A percentile compares a stretch with the other conserved stretches of the same genome.
phyloP scores from a whole-genome alignment of 2,888 invertebrate species.

The Parelbella ahira region DNA sequence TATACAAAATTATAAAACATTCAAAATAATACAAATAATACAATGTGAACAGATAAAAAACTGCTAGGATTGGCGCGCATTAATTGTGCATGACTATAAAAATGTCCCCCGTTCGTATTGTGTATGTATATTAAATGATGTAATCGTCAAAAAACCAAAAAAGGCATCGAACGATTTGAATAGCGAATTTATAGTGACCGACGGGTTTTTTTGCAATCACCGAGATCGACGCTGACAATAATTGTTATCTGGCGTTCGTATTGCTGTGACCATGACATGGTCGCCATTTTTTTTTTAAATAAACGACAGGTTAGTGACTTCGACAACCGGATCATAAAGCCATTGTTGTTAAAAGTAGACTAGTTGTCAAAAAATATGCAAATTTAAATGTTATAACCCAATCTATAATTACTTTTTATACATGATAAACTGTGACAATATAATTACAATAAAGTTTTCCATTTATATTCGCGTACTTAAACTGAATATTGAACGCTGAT shows the following conservation, averaged over 20 bases:
- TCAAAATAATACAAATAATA: constrained; percentile 3
- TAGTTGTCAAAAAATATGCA: too few relatives aligned
- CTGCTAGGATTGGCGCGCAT: not conserved
- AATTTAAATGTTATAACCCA: too few relatives aligned
- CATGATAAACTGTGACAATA: too few relatives aligned
- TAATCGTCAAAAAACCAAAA: constrained; percentile 25
- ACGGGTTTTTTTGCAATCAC: constrained; percentile 19
- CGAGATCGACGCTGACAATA: constrained; percentile 16
- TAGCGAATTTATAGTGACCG: constrained; percentile 7
- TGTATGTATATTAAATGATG: too few relatives aligned
- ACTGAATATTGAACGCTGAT: constrained; percentile 4
- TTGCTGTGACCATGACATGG: constrained; percentile 23
- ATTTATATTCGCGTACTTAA: not conserved
- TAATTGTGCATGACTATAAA: too few relatives aligned
- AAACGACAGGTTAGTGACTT: constrained; percentile 27
- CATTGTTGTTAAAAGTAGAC: not conserved
- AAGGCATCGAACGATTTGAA: constrained; percentile 24
- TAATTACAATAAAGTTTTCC: constrained; percentile 1
- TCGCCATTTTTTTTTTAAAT: constrained; percentile 9
- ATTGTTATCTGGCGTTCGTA: constrained; percentile 14
- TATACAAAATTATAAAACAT: not conserved
- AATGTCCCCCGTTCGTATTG: constrained; percentile 21
- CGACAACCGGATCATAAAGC: constrained; percentile 2
- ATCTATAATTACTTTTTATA: too few relatives aligned
- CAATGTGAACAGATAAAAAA: constrained; percentile 7